Evolutionary conservation across 2,888 invertebrate species (phyloP).

Genomic region (Himalopsyche kuldschensis): DNA sequence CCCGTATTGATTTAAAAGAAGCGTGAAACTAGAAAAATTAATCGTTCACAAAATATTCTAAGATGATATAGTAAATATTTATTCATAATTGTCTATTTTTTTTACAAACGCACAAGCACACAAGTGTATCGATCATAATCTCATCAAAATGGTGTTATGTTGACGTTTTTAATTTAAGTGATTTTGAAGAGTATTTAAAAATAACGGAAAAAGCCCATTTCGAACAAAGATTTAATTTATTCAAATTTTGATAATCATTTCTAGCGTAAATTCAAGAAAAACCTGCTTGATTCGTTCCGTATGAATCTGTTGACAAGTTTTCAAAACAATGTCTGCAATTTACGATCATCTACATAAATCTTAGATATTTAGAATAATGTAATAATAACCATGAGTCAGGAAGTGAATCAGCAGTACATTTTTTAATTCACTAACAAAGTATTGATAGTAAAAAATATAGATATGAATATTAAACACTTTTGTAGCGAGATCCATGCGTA

Average conservation of each 20-base stretch:
- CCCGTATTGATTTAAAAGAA: no score
- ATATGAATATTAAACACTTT: slow-evolving; percentile 17
- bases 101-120: no score
- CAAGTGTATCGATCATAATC: no score
- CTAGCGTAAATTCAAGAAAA: not conserved
- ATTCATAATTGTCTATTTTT: no score
- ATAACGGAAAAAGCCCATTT: not conserved
- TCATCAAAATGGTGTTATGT: no score
- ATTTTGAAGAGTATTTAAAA: no score
- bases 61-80: no score
- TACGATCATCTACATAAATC: not conserved
- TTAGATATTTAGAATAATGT: not conserved
- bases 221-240: not conserved
- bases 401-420: slow-evolving; percentile 9
- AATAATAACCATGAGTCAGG: not conserved
- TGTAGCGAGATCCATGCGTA: not conserved
- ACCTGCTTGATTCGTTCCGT: not conserved
- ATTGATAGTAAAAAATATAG: not conserved
- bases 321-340: not conserved
- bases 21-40: no score
- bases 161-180: no score
- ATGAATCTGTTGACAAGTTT: not conserved
- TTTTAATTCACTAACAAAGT: slow-evolving; percentile 16
- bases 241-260: not conserved
- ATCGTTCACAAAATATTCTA: no score